Base-by-base conservation (phyloP, 2,797 vertebrate species). In the Tragelaphus oryx region DNA sequence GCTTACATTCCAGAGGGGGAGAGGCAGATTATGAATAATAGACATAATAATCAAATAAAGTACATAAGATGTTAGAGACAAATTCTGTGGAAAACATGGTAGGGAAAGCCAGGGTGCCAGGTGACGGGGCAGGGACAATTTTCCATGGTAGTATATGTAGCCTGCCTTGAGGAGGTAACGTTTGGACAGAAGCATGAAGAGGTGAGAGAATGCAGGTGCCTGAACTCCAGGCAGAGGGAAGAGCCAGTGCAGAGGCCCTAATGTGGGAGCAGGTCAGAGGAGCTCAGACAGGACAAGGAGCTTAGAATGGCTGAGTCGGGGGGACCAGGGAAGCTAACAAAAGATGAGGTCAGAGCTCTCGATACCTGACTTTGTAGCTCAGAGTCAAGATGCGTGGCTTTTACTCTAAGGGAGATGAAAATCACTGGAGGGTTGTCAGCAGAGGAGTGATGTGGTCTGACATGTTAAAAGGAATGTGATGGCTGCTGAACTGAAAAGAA, bases 211-310 rank as follows among this genome's bases (percentile, higher is more conserved):
- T 4, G 3, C 8, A 10, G 14, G 3, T 2, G 28, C n/a, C n/a
- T 5, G 14, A 84, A 84, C 14, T 71, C 11, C 4, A 20, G 24
- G 16, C 28, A 44, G 59, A 55, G 24, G 46, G 16, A 84, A 24
- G 0, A 37, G 65, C 13, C 37, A 16, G 44, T 0, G 12, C n/a
- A 24, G 26, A 68, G 50, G 13, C 46, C 12, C 6, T 2, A 1
- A 5, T 0, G 7, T 3, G 12, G 59, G n/a, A 37, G 10, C 3
- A 17, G 54, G 59, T 12, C 28, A 60, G 74, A 59, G 0, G 5
- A 30, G 76, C 24, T 6, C 1, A 12, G 59, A 28, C 59, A 90
- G 24, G 54, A 41, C 1, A 2, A n/a, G 48, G 52, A 46, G 55
- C 6, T 30, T 52, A 44, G 20, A 30, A 54, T 2, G 30, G 33